These are phyloP conservation scores for Ctena decussata DNA, from an alignment of 2,888 invertebrate species.

Conservation along the genomic window DNA sequence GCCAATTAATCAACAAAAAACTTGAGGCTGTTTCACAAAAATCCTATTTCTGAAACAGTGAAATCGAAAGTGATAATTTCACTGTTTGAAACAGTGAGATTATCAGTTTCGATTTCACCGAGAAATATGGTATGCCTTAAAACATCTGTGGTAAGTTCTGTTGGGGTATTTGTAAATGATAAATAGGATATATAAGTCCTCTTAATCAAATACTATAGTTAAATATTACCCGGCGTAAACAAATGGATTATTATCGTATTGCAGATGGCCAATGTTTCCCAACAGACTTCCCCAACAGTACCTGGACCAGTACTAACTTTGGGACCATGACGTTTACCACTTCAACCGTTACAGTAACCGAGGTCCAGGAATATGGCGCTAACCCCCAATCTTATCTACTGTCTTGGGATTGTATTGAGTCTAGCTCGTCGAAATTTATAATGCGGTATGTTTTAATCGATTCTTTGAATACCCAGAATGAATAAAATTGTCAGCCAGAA, in stretches of 20 bases:
- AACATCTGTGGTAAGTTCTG: too few relatives aligned
- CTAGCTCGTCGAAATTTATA: not conserved
- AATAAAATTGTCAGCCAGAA: not conserved
- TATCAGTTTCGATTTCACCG: too few relatives aligned
- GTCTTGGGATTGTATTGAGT: not conserved
- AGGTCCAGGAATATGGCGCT: not conserved
- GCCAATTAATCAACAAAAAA: too few relatives aligned
- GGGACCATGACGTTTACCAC: slow-evolving; percentile 38
- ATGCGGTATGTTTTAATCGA: not conserved
- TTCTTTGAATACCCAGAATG: not conserved
- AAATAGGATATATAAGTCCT: too few relatives aligned
- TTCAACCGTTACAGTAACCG: slow-evolving; percentile 1
- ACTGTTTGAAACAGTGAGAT: too few relatives aligned
- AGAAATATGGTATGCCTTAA: too few relatives aligned
- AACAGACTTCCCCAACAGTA: slow-evolving; percentile 27
- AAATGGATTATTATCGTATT: not conserved
- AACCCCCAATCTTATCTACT: not conserved
- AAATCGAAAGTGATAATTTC: too few relatives aligned
- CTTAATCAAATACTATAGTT: too few relatives aligned
- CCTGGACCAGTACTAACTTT: slow-evolving; percentile 45
- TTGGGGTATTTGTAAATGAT: too few relatives aligned
- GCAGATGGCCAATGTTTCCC: slow-evolving; percentile 43
- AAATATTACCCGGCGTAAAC: too few relatives aligned
- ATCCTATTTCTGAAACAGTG: too few relatives aligned
- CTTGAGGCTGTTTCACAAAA: too few relatives aligned